A percentile compares a stretch with the other conserved stretches of the same genome.
These are phyloP conservation scores for Matsumurasca onukii DNA, from an alignment of 1,140 invertebrate genomes.

Conservation along the genomic window DNA sequence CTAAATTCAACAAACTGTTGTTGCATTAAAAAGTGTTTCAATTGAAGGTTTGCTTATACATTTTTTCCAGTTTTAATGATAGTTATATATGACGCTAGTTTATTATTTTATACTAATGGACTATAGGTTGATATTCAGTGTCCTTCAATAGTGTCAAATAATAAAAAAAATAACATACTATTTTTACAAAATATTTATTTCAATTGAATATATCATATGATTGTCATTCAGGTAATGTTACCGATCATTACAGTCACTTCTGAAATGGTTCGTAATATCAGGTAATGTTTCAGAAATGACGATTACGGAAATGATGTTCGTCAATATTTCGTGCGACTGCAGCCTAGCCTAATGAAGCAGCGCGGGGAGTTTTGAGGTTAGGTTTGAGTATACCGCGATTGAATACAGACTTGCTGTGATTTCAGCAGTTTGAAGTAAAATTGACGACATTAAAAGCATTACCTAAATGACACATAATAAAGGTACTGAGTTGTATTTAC, in stretches of 20 bases:
- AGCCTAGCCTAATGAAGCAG: neutral
- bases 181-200: too few species aligned
- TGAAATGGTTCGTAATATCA: neutral
- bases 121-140: too few species aligned
- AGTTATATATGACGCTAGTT: too few species aligned
- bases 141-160: too few species aligned
- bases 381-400: neutral
- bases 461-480: slow-evolving; percentile 1
- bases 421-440: neutral
- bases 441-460: neutral
- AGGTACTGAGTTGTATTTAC: neutral
- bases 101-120: too few species aligned
- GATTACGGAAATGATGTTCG: neutral
- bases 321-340: neutral
- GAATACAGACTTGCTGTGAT: neutral
- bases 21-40: too few species aligned
- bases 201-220: too few species aligned
- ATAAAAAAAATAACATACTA: too few species aligned
- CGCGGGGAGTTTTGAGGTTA: neutral
- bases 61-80: too few species aligned
- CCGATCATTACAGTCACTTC: too few species aligned
- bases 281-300: neutral
- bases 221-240: slow-evolving; percentile 1
- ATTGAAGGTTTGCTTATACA: too few species aligned
- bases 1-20: too few species aligned